phyloP scores from a whole-genome alignment of 2,113 vertebrate species.

The Proterorhinus semilunaris region DNA sequence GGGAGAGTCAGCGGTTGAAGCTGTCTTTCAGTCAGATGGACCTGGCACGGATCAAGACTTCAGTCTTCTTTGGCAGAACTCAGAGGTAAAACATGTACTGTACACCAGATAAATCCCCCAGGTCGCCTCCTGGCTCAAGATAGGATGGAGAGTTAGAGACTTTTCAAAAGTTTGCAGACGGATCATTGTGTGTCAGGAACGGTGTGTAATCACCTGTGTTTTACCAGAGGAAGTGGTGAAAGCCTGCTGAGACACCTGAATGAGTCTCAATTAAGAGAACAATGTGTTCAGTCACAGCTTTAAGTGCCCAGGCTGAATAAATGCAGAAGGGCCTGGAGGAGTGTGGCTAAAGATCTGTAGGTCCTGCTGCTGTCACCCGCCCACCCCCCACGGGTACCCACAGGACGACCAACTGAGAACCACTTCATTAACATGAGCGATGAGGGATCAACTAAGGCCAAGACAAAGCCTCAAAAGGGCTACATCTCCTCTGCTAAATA shows the following conservation, averaged over 20 bases:
- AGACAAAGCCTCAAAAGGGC: constrained; percentile 16
- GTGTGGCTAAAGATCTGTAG: constrained; percentile 71
- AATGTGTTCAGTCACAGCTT: constrained; percentile 81
- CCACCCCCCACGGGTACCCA: constrained; percentile 55
- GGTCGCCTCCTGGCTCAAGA: no score
- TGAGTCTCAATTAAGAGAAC: constrained; percentile 77
- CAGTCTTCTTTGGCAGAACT: no score
- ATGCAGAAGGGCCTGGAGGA: constrained; percentile 75
- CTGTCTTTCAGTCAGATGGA: no score
- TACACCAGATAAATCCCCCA: no score
- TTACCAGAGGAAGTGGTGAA: constrained; percentile 60
- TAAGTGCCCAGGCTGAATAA: constrained; percentile 76
- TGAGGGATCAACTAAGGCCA: constrained; percentile 23
- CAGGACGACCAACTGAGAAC: constrained; percentile 71
- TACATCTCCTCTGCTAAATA: constrained; percentile 23
- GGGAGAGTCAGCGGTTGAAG: no score
- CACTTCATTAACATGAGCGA: constrained; percentile 54
- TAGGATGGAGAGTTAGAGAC: no score
- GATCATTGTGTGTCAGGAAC: constrained; percentile 55
- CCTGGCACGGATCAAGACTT: no score
- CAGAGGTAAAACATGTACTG: no score
- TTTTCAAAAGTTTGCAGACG: neutral
- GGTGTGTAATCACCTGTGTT: constrained; percentile 55
- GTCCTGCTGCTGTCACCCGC: constrained; percentile 61
- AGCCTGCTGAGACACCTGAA: constrained; percentile 48